A percentile compares a stretch with the other conserved stretches of the same genome.
phyloP scores from a whole-genome alignment of 2,888 invertebrate species.

The Sthenelais limicola region DNA sequence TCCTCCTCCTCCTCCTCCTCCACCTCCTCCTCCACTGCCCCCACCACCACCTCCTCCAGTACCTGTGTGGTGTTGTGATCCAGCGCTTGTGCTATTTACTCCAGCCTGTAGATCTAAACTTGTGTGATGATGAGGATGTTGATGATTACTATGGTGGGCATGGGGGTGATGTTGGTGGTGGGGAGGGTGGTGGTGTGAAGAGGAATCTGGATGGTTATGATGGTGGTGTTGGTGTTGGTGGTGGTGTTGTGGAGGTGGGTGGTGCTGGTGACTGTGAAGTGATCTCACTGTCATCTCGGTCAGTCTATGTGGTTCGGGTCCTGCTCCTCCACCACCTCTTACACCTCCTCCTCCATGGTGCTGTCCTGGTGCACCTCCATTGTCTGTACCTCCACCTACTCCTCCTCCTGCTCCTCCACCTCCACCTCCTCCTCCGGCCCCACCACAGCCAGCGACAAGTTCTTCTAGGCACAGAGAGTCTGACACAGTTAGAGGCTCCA shows the following conservation, averaged over 20 bases:
- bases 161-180: background rate
- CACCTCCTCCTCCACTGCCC: background rate
- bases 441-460: conserved; percentile 16
- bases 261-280: background rate
- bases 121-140: background rate
- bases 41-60: background rate
- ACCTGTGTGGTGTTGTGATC: no score
- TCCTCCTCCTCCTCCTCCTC: no score
- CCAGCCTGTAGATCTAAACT: no score
- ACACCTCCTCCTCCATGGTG: background rate
- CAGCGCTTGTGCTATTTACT: no score
- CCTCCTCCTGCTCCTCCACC: background rate
- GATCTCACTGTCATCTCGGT: conserved; percentile 19
- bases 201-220: background rate
- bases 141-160: background rate
- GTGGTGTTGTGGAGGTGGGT: background rate
- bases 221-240: conserved; percentile 14
- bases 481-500: conserved; percentile 25
- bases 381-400: no score
- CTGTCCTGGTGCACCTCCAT: no score
- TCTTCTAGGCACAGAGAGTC: conserved; percentile 33
- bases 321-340: background rate
- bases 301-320: background rate
- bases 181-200: background rate
- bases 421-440: background rate